Evolutionary conservation across 2,888 invertebrate genomes (phyloP).

Genomic region (Esperia sulphurella): DNA sequence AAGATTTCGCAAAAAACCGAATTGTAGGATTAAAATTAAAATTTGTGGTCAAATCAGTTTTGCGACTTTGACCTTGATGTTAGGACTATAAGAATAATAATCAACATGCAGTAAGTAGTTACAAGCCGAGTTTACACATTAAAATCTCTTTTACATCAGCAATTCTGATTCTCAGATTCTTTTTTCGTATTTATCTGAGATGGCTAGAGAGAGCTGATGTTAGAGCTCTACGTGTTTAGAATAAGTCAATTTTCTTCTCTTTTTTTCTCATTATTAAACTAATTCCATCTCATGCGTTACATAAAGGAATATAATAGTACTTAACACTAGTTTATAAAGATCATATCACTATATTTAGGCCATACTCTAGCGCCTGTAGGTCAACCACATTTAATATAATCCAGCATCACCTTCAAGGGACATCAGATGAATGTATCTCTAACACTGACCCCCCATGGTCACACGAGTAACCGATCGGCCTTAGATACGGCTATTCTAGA

Average conservation of each 20-base stretch:
- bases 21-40: neutral
- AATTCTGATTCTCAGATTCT: too few relatives aligned
- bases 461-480: constrained; percentile 38
- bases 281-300: too few relatives aligned
- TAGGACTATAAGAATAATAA: neutral
- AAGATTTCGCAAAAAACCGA: neutral
- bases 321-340: too few relatives aligned
- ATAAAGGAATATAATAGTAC: too few relatives aligned
- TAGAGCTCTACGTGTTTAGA: too few relatives aligned
- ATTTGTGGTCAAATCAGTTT: neutral
- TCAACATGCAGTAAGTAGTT: neutral
- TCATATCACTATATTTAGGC: too few relatives aligned
- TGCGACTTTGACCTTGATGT: neutral
- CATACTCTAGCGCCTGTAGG: constrained; percentile 8
- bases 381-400: constrained; percentile 32
- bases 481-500: constrained; percentile 43
- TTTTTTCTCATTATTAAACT: too few relatives aligned
- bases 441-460: constrained; percentile 59
- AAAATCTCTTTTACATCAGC: too few relatives aligned
- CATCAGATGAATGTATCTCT: constrained; percentile 40
- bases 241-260: too few relatives aligned
- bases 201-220: too few relatives aligned
- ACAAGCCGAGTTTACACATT: too few relatives aligned
- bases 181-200: too few relatives aligned
- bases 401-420: constrained; percentile 28